These are phyloP conservation scores for Actinemys pallida DNA, from an alignment of 2,113 vertebrate species.

Conservation along the genomic window DNA sequence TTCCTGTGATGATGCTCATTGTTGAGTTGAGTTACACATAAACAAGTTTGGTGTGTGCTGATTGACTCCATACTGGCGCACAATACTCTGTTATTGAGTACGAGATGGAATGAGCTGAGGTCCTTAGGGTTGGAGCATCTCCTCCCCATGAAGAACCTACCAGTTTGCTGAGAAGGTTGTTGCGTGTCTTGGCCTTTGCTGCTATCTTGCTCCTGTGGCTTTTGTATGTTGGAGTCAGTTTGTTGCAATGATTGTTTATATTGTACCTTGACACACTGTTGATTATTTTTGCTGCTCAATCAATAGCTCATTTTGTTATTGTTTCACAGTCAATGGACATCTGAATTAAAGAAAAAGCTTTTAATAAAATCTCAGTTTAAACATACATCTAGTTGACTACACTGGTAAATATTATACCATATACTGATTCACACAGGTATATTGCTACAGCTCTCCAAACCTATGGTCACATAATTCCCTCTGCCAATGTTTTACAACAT, in stretches of 20 bases:
- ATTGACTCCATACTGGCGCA: not conserved
- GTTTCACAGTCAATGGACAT: not conserved
- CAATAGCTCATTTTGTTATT: not conserved
- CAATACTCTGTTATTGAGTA: not conserved
- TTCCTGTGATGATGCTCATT: not conserved
- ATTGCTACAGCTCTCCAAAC: not conserved
- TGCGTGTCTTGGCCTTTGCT: not conserved
- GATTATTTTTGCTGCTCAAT: not conserved
- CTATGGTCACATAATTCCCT: not conserved
- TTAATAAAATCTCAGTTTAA: not conserved
- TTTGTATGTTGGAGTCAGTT: not conserved
- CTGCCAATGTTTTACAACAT: not conserved
- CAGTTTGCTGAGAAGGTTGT: not conserved
- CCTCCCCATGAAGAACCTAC: not conserved
- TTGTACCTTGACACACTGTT: not conserved
- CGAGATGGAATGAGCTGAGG: not conserved
- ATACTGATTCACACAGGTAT: not conserved
- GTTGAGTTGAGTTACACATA: not conserved
- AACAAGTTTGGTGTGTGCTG: not conserved
- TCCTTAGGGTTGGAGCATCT: not conserved
- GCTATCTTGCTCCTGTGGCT: not conserved
- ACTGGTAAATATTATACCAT: not conserved
- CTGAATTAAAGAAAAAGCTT: not conserved
- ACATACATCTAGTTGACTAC: not conserved
- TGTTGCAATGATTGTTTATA: not conserved